Evolutionary conservation across 2,888 invertebrate species (phyloP), one percentile per base, ranked within the genome.

Genomic region (Orchesella flavescens): DNA sequence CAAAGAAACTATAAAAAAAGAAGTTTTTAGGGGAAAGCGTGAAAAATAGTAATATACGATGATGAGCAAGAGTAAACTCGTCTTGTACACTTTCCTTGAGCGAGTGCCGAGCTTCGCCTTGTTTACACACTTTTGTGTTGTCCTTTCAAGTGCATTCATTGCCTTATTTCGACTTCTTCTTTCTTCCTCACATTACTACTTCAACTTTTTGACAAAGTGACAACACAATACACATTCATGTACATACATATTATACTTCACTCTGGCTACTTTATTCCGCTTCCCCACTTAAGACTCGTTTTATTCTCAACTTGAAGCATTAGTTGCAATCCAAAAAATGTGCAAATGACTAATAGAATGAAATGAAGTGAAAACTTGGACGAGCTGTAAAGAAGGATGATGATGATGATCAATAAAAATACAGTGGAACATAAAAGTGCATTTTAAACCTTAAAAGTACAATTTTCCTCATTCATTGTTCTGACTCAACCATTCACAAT

Each of bases 261-360:
- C 59, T 19, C 78, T 17, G 63, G 80, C 80, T 46, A 80, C 73
- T 78, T 80, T 76, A 17, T 24, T 68, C 61, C 59, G 4, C 21
- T 34, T 34, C 34, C 34, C 34, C 34, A 34, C 34, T 34, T 34
- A 34, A 34, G 34, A 53, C 53, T 10, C 53, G 1, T 34, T 46
- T 21, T 44, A 43, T 15, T 49, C 17, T 43, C 17, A 66, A 44
- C 19, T 44, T 66, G 12, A 15, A 57, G n/a, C n/a, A n/a, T n/a
- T n/a, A n/a, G 57, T 57, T 68, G 12, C 69, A 3, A 46, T 76
- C 66, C 57, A 53, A 63, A 57, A 34, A 43, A 63, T 76, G 72
- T 66, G 76, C 53, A 76, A 82, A 82, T 82, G 82, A 82, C 82
- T 82, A 82, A 82, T 82, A 75, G 82, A 82, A 76, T 63, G 82